Evolutionary conservation across 1,140 invertebrate genomes (phyloP), one percentile per base, ranked within the genome.

Genomic region (Tetraneura akinire): DNA sequence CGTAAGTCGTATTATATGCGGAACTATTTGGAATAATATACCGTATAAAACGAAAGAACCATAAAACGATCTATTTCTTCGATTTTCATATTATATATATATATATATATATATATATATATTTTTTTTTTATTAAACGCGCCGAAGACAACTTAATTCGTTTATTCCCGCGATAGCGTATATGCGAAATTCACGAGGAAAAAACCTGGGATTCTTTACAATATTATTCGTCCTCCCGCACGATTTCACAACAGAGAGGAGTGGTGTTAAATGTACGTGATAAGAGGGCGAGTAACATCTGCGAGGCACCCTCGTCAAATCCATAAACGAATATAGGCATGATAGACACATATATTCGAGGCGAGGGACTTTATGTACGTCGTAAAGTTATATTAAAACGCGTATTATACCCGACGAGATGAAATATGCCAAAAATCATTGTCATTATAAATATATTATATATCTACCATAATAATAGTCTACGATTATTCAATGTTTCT

Each of bases 341-440:
- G 62, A 68, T 68, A 68, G 64, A 68, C 64, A 45, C 64, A 21
- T 18, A 62, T 1, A 18, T n/a, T n/a, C 26, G 26, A 6, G 11
- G 62, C n/a, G 62, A n/a, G 11, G 10, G 62, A 45, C 64, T 23
- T 68, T 66, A n/a, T 66, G 32, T 66, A 16, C 37, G 64, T 68
- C 62, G 32, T 68, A 45, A 68, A 68, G 37, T 68, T 68, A 53
- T 73, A 73, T 73, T 73, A 73, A 73, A 73, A 51, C 26, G 68
- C 21, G 47, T 45, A 45, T 42, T 29, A 60, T 16, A 23, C 37
- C 11, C 11, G n/a, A 21, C 1, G 13, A 68, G n/a, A 68, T 45
- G 64, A 68, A 66, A 47, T 66, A 37, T 68, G 21, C n/a, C 37
- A 32, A 37, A 37, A 47, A 29, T n/a, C 37, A 23, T 29, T 45